A percentile compares a stretch with the other conserved stretches of the same genome.
Conservation (phyloP, 2,113 vertebrate species). For the Eolophus roseicapilla region DNA sequence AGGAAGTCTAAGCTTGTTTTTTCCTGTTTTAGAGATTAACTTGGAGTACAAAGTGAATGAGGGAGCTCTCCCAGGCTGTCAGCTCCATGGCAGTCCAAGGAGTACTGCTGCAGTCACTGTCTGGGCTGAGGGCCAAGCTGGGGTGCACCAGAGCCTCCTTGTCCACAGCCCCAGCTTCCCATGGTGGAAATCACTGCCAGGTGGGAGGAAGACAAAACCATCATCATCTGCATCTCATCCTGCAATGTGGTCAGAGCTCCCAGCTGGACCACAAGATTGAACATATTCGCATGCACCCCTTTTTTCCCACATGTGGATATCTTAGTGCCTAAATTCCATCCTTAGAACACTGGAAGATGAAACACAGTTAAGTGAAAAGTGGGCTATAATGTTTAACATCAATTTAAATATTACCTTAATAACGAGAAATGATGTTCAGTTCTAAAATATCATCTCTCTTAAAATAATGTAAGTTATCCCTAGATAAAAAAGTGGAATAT, state of each 20-base stretch:
- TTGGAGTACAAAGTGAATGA: not conserved
- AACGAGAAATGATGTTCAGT: not conserved
- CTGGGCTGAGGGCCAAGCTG: not conserved
- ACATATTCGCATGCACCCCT: not conserved
- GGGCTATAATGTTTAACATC: not conserved
- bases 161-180: not conserved
- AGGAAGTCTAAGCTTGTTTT: not conserved
- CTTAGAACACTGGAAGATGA: not conserved
- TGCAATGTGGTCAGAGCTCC: not conserved
- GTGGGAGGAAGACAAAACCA: not conserved
- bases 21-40: not conserved
- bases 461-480: not conserved
- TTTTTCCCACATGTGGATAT: not conserved
- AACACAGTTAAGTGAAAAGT: not conserved
- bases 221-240: not conserved
- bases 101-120: not conserved
- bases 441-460: not conserved
- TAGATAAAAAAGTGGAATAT: not conserved
- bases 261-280: not conserved
- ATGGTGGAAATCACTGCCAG: not conserved
- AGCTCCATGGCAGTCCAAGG: accelerated
- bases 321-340: not conserved
- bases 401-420: not conserved
- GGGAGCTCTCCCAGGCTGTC: not conserved
- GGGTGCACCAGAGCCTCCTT: not conserved